Base-by-base conservation (phyloP, 2,797 vertebrate genomes). In the Rhabdophis nuchalis region DNA sequence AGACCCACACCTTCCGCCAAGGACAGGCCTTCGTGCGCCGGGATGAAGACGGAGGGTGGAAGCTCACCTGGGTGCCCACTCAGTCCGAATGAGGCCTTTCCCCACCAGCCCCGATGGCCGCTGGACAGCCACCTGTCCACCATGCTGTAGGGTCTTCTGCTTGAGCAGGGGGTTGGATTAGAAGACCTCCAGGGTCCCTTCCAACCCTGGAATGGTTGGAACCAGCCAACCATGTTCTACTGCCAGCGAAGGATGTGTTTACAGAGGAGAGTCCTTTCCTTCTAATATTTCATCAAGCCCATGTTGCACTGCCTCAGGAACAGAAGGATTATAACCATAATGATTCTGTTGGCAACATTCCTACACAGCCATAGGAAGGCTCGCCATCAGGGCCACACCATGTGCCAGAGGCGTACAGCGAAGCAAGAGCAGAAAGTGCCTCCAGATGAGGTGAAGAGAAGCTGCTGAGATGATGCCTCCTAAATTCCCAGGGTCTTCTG, bases 1-100 rank as follows among this genome's bases (percentile, higher is more conserved):
- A 98, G 94, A 99, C 99, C 0, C 98, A 99, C 96, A 99, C 98
- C 93, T 99, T 99, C 94, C 98, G 98, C 29, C 99, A 99, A 92
- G 99, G 99, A 89, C 99, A 99, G 94, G 99, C 99, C 18, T 99
- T 99, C 1, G 97, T 99, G 91, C 94, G 98, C 56, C 98, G 98
- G 95, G 98, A 98, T 52, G 96, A 96, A 0, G 97, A 97, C 1
- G 99, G 98, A 1, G 97, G 98, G 3, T 99, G 91, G 13, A 90
- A 95, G 96, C 20, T 29, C 13, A 99, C 99, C 27, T 99, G 99
- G 99, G 97, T 99, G 58, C 99, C 99, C 72, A 98, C 97, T 82
- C 97, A 98, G 90, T 94, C 96, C 27, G 97, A 98, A 32, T 97
- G 96, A 97, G 60, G 61, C 58, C 25, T 11, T 27, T 3, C 32